Evolutionary conservation across 1,140 invertebrate genomes (phyloP).

Genomic region (Philaenus spumarius): DNA sequence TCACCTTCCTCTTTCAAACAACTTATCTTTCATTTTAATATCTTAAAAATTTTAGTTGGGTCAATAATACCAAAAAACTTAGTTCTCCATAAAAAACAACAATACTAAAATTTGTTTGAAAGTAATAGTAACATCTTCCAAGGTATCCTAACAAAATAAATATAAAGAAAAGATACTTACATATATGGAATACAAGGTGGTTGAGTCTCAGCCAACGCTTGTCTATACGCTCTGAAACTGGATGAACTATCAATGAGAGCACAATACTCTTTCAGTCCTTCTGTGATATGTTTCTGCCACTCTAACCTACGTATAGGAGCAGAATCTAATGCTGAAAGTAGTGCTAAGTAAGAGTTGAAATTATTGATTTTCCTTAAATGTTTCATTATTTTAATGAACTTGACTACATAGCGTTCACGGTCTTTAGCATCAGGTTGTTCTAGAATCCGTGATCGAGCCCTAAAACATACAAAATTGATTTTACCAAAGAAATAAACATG

Average conservation of each 20-base stretch:
- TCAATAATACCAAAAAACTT: no score
- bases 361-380: slow-evolving; percentile 95
- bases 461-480: no score
- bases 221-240: slow-evolving; percentile 91
- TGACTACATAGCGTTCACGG: slow-evolving; percentile 91
- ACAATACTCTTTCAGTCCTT: slow-evolving; percentile 90
- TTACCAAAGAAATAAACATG: no score
- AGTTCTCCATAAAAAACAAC: no score
- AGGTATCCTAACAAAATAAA: no score
- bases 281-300: slow-evolving; percentile 89
- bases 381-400: slow-evolving; percentile 99
- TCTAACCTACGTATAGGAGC: slow-evolving; percentile 90
- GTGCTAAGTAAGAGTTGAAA: slow-evolving; percentile 96
- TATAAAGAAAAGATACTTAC: slow-evolving; percentile 50
- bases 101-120: no score
- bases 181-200: slow-evolving; percentile 98
- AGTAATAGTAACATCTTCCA: no score
- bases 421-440: slow-evolving; percentile 81
- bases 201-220: slow-evolving; percentile 86
- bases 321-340: slow-evolving; percentile 94
- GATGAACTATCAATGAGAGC: slow-evolving; percentile 93
- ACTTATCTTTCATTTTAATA: no score
- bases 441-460: slow-evolving; percentile 71
- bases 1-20: no score
- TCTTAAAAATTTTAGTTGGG: no score